Evolutionary conservation across 2,113 vertebrate species (phyloP), one percentile per base, ranked within the genome.

Genomic region (Eurypyga helias): DNA sequence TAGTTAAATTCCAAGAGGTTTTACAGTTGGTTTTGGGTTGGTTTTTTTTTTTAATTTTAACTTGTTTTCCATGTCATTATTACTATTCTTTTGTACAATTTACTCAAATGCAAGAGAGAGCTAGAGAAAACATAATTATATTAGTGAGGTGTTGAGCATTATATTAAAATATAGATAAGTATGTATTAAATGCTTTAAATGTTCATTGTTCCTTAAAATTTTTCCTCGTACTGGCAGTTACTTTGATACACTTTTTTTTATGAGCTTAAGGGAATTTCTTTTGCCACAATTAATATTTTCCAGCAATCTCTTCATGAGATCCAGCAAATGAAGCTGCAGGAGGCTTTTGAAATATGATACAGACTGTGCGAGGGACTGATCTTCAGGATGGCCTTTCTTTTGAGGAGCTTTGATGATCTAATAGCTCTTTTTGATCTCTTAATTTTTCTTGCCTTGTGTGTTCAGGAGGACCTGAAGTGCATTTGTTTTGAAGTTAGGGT

Each of bases 311-410:
- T 73, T 55, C 4, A 33, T 60, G 54, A 90, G 46, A 58, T 61
- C 29, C 84, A 71, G 81, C 77, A 87, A 85, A 82, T 76, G 10
- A 60, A 75, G 34, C 84, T 67, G 77, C 91, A 89, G 89, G 81
- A 87, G 81, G 73, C 87, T 96, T 96, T 94, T 94, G 91, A 96
- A 94, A 94, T 85, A 25, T 7, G 84, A 69, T 73, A 46, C 41
- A 36, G 8, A 29, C 28, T 57, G 83, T 51, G 73, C 66, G 86
- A 12, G 66, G 69, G 66, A 80, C 65, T 29, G 15, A 38, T 95
- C 67, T 90, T 38, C 85, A 34, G 55, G 72, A 38, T 72, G 71
- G 28, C 72, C 79, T 89, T 88, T 88, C 67, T 66, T 61, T 51
- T 61, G 36, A 83, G 93, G 91, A 21, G 67, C 91, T 90, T 77